phyloP scores from a whole-genome alignment of 2,888 invertebrate genomes.

The Endotricha flammealis region DNA sequence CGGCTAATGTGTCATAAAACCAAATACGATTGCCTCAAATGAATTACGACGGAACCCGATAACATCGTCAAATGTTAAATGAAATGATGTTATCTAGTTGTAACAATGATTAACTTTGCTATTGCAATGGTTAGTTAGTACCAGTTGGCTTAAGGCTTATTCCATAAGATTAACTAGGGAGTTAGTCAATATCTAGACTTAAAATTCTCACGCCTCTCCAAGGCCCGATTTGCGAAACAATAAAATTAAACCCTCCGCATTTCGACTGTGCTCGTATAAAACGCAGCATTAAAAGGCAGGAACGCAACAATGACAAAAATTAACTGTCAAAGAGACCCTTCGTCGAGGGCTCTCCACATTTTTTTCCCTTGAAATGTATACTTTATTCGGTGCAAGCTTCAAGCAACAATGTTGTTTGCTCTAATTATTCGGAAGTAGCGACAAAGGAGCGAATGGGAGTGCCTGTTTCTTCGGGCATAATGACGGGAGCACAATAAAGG shows the following conservation, averaged over 20 bases:
- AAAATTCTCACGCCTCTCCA: constrained; percentile 65
- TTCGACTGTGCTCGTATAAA: constrained; percentile 46
- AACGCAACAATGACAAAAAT: constrained; percentile 66
- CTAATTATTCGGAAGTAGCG: constrained; percentile 74
- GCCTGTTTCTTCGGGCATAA: constrained; percentile 57
- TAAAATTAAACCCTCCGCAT: constrained; percentile 40
- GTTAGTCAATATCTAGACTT: constrained; percentile 5
- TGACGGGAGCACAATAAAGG: constrained; percentile 59
- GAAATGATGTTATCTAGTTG: constrained; percentile 31
- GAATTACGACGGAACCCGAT: constrained; percentile 43
- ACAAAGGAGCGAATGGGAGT: constrained; percentile 66
- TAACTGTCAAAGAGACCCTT: constrained; percentile 61
- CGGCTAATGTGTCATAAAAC: constrained; percentile 71
- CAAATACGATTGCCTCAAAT: constrained; percentile 61
- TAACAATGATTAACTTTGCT: constrained; percentile 26
- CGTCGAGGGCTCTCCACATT: constrained; percentile 51
- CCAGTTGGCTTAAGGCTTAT: constrained; percentile 11
- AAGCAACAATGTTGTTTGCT: constrained; percentile 49
- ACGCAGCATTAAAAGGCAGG: constrained; percentile 38
- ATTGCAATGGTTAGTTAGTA: constrained; percentile 10
- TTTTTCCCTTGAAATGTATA: constrained; percentile 70
- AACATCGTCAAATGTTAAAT: constrained; percentile 43
- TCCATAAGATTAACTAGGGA: background rate
- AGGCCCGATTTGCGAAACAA: constrained; percentile 46
- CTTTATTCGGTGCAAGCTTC: constrained; percentile 54